phyloP scores from a whole-genome alignment of 2,888 invertebrate species.

The Philhelius pedissequus region DNA sequence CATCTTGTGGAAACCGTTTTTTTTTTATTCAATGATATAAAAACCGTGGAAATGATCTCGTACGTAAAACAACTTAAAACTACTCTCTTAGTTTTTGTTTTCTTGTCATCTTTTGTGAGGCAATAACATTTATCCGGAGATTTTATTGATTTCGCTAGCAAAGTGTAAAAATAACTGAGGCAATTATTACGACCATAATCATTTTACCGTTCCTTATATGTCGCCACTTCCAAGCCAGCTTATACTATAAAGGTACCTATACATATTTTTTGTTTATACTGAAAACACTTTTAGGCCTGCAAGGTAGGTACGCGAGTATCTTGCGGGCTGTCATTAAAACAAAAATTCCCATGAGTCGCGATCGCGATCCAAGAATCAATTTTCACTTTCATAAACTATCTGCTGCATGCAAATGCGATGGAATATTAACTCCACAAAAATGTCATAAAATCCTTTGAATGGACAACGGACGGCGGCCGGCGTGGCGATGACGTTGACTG shows the following conservation, averaged over 20 bases:
- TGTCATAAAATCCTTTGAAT: conserved; percentile 66
- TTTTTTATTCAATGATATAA: not conserved
- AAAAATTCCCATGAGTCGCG: conserved; percentile 48
- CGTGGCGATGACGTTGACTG: not conserved
- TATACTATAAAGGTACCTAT: not conserved
- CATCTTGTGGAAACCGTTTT: too few relatives aligned
- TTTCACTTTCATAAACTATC: conserved; percentile 68
- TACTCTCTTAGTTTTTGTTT: not conserved
- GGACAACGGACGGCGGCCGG: not conserved
- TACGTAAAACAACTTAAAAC: not conserved
- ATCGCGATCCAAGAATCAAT: conserved; percentile 57
- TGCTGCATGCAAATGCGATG: conserved; percentile 50
- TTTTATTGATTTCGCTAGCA: conserved; percentile 10
- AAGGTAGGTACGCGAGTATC: not conserved
- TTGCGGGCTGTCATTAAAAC: conserved; percentile 42
- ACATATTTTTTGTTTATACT: not conserved
- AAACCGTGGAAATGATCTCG: not conserved
- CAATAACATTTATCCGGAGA: conserved; percentile 2
- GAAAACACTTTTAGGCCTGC: not conserved
- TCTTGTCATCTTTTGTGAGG: not conserved
- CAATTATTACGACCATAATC: conserved; percentile 31
- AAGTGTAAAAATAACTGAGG: conserved; percentile 23
- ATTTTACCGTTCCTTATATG: conserved; percentile 34
- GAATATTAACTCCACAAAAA: conserved; percentile 67
- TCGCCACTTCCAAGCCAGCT: conserved; percentile 25